Conservation (phyloP, 2,888 invertebrate species). For the Spodoptera picta region DNA sequence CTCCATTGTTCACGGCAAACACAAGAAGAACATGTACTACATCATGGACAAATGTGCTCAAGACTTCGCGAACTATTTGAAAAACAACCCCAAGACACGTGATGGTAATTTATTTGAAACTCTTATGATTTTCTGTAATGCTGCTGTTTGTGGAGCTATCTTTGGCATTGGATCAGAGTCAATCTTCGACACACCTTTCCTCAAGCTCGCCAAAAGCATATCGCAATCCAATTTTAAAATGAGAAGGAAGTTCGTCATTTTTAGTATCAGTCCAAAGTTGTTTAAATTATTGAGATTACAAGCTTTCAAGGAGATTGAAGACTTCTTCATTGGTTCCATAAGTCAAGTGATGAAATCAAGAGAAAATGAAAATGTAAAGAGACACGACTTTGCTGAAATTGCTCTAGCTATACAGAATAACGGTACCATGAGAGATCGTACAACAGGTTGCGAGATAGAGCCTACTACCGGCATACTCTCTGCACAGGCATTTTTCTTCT, state of each 20-base stretch:
- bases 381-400: conserved; percentile 73
- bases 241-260: conserved; percentile 53
- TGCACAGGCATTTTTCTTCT: conserved; percentile 54
- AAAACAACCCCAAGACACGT: conserved; percentile 59
- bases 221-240: conserved; percentile 40
- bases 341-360: conserved; percentile 65
- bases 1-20: conserved; percentile 71
- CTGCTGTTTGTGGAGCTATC: conserved; percentile 69
- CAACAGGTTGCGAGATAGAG: conserved; percentile 65
- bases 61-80: conserved; percentile 66
- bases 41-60: conserved; percentile 70
- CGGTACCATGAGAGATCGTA: conserved; percentile 64
- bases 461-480: conserved; percentile 65
- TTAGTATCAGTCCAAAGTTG: conserved; percentile 43
- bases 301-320: conserved; percentile 65
- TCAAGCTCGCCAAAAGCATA: conserved; percentile 56
- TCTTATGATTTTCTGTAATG: conserved; percentile 61
- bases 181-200: conserved; percentile 71
- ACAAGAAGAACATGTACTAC: conserved; percentile 76
- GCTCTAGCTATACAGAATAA: conserved; percentile 67
- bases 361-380: conserved; percentile 61
- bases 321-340: conserved; percentile 71
- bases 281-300: conserved; percentile 58
- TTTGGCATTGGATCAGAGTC: conserved; percentile 75
- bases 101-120: conserved; percentile 40